Conservation (phyloP, 2,888 invertebrate genomes). For the Psylliodes chrysocephalus region DNA sequence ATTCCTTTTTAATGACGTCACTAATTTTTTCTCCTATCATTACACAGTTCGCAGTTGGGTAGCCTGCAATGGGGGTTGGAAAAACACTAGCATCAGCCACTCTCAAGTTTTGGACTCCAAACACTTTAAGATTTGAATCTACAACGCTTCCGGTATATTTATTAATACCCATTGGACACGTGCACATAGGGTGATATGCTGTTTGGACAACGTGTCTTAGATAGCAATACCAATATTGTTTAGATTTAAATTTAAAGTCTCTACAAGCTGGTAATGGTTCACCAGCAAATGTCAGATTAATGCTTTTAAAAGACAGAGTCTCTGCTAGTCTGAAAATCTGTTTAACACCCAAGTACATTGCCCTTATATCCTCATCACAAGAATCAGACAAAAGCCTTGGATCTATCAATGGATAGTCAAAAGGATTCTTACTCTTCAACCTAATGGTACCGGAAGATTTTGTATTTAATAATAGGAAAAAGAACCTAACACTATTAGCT, state of each 20-base stretch:
- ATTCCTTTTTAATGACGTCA: conserved; percentile 59
- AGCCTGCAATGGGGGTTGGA: conserved; percentile 71
- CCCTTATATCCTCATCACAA: conserved; percentile 62
- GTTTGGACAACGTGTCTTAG: conserved; percentile 55
- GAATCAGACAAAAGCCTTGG: conserved; percentile 73
- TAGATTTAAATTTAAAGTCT: conserved; percentile 65
- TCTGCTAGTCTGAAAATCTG: conserved; percentile 62
- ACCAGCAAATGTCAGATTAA: conserved; percentile 60
- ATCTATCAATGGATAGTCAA: conserved; percentile 68
- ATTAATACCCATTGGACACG: conserved; percentile 75
- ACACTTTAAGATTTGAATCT: conserved; percentile 69
- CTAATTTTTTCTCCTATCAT: conserved; percentile 78
- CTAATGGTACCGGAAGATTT: conserved; percentile 72
- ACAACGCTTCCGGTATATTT: conserved; percentile 71
- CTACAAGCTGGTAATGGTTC: conserved; percentile 62
- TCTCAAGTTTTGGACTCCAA: conserved; percentile 68
- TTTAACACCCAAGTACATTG: conserved; percentile 66
- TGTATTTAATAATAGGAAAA: conserved; percentile 46
- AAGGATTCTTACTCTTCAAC: conserved; percentile 42
- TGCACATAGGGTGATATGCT: conserved; percentile 70
- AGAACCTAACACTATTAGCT: conserved; percentile 45
- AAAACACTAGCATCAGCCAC: conserved; percentile 75
- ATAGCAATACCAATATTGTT: conserved; percentile 77
- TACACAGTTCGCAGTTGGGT: conserved; percentile 74
- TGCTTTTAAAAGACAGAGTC: conserved; percentile 66